These are phyloP conservation scores for Zonitis immaculata DNA, from an alignment of 2,888 invertebrate genomes.

Conservation along the genomic window DNA sequence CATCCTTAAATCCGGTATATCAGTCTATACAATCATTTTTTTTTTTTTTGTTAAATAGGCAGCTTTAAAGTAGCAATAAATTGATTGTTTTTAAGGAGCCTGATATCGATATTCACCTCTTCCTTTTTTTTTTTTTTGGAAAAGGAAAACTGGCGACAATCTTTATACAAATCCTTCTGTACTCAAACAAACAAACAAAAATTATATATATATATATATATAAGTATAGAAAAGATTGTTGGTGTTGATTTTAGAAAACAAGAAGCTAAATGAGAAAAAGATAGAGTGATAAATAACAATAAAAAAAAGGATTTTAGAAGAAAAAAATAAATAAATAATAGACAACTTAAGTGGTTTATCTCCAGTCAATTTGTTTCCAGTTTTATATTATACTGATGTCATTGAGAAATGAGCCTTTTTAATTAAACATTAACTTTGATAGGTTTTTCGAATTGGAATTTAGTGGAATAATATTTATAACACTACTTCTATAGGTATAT, in stretches of 20 bases:
- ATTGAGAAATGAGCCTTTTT: slow-evolving; percentile 25
- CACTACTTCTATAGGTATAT: too few relatives aligned
- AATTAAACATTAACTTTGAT: slow-evolving; percentile 18
- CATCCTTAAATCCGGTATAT: slow-evolving; percentile 23
- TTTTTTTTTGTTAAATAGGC: slow-evolving; percentile 26
- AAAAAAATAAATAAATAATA: background rate
- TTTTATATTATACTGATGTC: slow-evolving; percentile 26
- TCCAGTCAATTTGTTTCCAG: slow-evolving; percentile 33
- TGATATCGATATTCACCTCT: slow-evolving; percentile 26
- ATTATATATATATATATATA: background rate
- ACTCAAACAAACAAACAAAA: background rate
- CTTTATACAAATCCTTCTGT: too few relatives aligned
- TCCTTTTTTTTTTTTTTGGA: too few relatives aligned
- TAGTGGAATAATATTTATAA: too few relatives aligned
- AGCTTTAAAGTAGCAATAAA: slow-evolving; percentile 39
- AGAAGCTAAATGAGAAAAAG: background rate
- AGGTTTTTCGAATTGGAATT: slow-evolving; percentile 20
- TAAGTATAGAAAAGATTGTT: background rate
- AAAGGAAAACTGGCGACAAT: too few relatives aligned
- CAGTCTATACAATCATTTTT: slow-evolving; percentile 21
- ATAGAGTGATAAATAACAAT: background rate
- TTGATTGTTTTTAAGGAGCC: slow-evolving; percentile 37
- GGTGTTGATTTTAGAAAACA: background rate
- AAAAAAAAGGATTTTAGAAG: background rate
- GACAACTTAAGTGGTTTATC: slow-evolving; percentile 32